Evolutionary conservation across 2,888 invertebrate species (phyloP), one percentile per base, ranked within the genome.

Genomic region (Tetramorium bicarinatum): DNA sequence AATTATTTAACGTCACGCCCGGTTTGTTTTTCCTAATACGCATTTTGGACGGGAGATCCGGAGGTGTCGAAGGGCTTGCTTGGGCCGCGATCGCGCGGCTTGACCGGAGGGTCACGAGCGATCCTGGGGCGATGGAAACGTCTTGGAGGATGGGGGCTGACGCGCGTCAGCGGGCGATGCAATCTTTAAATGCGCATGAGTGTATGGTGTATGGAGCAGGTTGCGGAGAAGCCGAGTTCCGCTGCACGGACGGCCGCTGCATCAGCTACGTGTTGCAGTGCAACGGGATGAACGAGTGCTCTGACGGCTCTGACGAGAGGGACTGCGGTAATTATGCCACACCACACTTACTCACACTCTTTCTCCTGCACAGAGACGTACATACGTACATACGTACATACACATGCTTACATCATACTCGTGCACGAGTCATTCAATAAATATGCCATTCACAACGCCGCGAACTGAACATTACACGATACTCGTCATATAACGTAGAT

Each of bases 201-300:
- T 94, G 91, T 66, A 64, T 93, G 93, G 91, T 94, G 91, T 94
- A 91, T 94, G 93, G 92, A 93, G 93, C 94, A 94, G 94, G 94
- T 94, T 96, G 96, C 94, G 92, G 94, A 85, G 92, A 95, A 44
- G 95, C 95, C 90, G 95, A 95, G 90, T 93, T 95, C 87, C 94
- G 94, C 47, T 97, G 97, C 91, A 95, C 95, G 88, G 95, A 95
- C 83, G 96, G 96, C 18, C 95, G 95, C 41, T 98, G 97, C 94
- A 95, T 97, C 85, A 95, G 95, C 21, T 90, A 91, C 38, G 92
- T 91, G 56, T 95, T 94, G 81, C 95, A 95, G 66, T 98, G 98
- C 94, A 96, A 97, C 93, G 95, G 96, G 18, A 61, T 88, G 7
- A 85, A 72, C 2, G 97, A 97, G 92, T 97, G 97, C 94, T 85